Conservation (phyloP, 2,888 invertebrate genomes). For the Nemotelus pantherinus region DNA sequence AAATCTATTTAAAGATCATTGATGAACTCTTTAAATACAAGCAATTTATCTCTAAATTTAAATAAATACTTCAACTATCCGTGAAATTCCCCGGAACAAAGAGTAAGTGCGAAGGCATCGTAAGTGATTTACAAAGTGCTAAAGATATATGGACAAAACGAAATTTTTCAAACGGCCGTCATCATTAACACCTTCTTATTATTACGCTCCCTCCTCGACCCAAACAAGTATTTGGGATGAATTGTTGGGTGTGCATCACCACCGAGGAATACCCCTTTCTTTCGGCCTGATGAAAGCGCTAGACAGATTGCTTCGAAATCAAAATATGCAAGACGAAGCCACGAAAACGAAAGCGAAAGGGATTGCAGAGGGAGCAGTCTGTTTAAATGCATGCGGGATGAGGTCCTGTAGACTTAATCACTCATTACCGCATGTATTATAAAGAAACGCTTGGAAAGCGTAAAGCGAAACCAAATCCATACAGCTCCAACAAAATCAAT, state of each 20-base stretch:
- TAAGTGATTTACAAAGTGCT: conserved; percentile 36
- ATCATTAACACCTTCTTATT: conserved; percentile 47
- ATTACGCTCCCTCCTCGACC: not conserved
- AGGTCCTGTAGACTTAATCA: conserved; percentile 39
- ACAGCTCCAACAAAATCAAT: conserved; percentile 35
- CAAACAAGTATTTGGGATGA: not conserved
- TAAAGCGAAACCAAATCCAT: conserved; percentile 24
- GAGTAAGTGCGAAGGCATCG: not conserved
- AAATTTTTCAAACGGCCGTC: conserved; percentile 28
- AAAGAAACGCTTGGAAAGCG: not conserved
- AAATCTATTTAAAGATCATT: not conserved
- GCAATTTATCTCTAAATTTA: not conserved
- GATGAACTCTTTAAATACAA: conserved; percentile 1
- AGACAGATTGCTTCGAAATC: conserved; percentile 47
- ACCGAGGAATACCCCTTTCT: conserved; percentile 33
- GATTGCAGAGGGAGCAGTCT: conserved; percentile 5
- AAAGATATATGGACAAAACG: conserved; percentile 23
- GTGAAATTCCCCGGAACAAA: not conserved
- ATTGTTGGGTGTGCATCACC: conserved; percentile 6
- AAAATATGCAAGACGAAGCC: conserved; percentile 25
- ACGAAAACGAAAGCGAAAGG: conserved; percentile 51
- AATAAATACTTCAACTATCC: not conserved
- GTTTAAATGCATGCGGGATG: not conserved
- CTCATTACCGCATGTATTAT: conserved; percentile 47
- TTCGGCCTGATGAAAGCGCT: conserved; percentile 43